A percentile compares a stretch with the other conserved stretches of the same genome.
Evolutionary conservation across 2,888 invertebrate genomes (phyloP).

Genomic region (Leptogaster cylindrica): DNA sequence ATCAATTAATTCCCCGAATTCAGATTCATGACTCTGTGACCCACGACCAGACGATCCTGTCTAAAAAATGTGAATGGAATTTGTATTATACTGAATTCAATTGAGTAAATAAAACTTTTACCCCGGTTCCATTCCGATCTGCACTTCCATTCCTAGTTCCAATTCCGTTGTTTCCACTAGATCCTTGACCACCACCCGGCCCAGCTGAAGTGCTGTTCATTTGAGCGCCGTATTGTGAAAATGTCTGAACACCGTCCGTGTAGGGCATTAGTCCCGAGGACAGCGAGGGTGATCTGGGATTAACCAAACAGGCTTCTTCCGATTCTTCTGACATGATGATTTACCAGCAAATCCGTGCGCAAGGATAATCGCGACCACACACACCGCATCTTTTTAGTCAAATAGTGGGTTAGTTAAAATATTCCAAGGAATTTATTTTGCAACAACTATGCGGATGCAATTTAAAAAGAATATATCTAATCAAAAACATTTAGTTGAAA

Average conservation of each 20-base stretch:
- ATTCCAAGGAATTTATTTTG: conserved; percentile 4
- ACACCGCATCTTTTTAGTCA: conserved; percentile 28
- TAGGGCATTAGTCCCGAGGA: conserved; percentile 47
- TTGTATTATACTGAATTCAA: not conserved
- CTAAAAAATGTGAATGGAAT: conserved; percentile 5
- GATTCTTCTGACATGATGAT: conserved; percentile 51
- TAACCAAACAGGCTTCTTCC: conserved; percentile 65
- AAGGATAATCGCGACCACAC: conserved; percentile 16
- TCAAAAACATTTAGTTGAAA: no score
- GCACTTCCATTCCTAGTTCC: conserved; percentile 53
- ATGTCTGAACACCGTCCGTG: conserved; percentile 48
- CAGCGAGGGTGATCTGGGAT: conserved; percentile 60
- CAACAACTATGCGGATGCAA: not conserved
- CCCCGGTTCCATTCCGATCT: no score
- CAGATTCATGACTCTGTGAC: conserved; percentile 52
- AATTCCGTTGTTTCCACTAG: conserved; percentile 48
- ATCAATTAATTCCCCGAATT: conserved; percentile 66
- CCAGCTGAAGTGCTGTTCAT: conserved; percentile 44
- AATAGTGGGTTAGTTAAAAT: not conserved
- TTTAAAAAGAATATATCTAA: not conserved
- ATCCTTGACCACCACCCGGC: conserved; percentile 40
- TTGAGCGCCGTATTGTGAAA: conserved; percentile 46
- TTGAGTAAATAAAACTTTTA: no score
- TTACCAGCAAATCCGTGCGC: conserved; percentile 13
- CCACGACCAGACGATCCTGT: conserved; percentile 49